These are phyloP conservation scores for Gavialis gangeticus DNA, from an alignment of 2,113 vertebrate species.

Conservation along the genomic window DNA sequence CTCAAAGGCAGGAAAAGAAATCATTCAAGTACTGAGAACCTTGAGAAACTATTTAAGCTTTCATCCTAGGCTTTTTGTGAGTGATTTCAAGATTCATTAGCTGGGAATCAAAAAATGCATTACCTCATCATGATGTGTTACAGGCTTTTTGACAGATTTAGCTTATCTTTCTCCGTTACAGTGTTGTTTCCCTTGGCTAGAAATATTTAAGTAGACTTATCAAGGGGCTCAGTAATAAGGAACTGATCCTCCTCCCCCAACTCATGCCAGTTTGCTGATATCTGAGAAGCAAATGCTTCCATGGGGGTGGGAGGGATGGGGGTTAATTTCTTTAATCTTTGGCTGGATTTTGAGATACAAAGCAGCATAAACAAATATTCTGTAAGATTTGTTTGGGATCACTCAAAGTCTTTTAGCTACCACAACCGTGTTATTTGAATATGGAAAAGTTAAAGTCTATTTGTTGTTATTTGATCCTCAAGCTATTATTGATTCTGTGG, in stretches of 20 bases:
- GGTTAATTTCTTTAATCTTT: not conserved
- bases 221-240: not conserved
- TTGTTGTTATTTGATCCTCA: not conserved
- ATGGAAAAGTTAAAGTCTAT: not conserved
- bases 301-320: not conserved
- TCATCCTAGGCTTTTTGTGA: not conserved
- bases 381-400: not conserved
- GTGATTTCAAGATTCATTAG: not conserved
- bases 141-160: not conserved
- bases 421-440: not conserved
- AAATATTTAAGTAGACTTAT: not conserved
- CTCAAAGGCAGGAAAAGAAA: not conserved
- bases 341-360: not conserved
- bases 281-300: not conserved
- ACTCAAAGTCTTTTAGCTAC: not conserved
- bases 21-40: not conserved
- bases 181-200: not conserved
- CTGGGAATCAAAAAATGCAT: not conserved
- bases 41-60: not conserved
- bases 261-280: not conserved
- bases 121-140: not conserved
- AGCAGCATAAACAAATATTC: not conserved
- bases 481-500: not conserved
- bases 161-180: not conserved
- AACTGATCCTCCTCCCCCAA: not conserved